These are phyloP conservation scores for Drosophila robusta DNA, from an alignment of 2,888 invertebrate genomes.

Conservation along the genomic window DNA sequence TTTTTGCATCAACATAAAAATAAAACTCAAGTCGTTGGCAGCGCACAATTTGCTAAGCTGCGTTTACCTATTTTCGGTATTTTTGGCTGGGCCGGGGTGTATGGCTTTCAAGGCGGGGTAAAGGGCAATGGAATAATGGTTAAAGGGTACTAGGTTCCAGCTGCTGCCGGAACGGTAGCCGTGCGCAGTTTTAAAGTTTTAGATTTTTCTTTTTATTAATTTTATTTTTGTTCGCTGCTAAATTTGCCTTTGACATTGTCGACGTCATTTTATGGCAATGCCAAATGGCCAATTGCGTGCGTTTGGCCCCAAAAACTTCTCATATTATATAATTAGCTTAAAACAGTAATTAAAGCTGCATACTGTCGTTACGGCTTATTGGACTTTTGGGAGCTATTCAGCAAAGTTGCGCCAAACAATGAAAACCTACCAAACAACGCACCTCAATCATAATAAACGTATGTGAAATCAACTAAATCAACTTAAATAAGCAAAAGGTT, in stretches of 20 bases:
- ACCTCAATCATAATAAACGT: constrained; percentile 20
- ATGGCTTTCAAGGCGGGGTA: neutral
- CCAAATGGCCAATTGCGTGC: constrained; percentile 34
- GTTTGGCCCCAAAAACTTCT: constrained; percentile 27
- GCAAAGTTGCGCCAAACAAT: constrained; percentile 7
- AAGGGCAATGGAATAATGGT: constrained; percentile 5
- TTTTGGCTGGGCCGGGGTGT: constrained; percentile 22
- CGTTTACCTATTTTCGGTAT: constrained; percentile 58
- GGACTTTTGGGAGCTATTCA: constrained; percentile 21
- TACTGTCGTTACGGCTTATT: constrained; percentile 30
- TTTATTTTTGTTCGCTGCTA: constrained; percentile 12
- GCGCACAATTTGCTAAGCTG: constrained; percentile 68
- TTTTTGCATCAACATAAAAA: constrained; percentile 72
- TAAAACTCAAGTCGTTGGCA: constrained; percentile 67
- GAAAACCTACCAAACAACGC: constrained; percentile 1
- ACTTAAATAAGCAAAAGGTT: neutral
- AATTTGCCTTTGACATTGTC: constrained; percentile 54
- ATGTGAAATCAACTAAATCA: neutral
- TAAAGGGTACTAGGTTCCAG: constrained; percentile 25
- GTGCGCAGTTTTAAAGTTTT: constrained; percentile 44
- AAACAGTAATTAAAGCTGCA: constrained; percentile 54
- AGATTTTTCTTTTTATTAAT: neutral
- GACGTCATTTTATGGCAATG: constrained; percentile 40
- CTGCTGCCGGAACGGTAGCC: constrained; percentile 22
- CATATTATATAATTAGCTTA: constrained; percentile 52